phyloP scores from a whole-genome alignment of 2,797 vertebrate species.

The Microctenopoma steveboyesi region DNA sequence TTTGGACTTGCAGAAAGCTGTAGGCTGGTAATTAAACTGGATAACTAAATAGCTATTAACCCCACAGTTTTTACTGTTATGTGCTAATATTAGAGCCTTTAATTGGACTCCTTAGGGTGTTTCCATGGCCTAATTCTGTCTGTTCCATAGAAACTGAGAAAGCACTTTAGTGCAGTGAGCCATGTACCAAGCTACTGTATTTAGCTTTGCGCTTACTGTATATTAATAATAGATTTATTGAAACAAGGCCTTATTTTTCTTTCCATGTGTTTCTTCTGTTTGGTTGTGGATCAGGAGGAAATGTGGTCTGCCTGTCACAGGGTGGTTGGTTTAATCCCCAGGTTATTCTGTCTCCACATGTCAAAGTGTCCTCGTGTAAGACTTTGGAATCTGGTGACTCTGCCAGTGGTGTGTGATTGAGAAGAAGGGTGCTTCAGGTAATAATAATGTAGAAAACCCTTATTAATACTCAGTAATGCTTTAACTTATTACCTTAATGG shows the following conservation, averaged over 20 bases:
- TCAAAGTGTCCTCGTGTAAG: too few species aligned
- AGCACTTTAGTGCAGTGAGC: slow-evolving; percentile 43
- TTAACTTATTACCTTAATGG: too few species aligned
- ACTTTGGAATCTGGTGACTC: too few species aligned
- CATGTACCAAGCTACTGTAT: slow-evolving; percentile 1
- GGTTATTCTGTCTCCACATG: too few species aligned
- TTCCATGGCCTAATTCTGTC: slow-evolving; percentile 76
- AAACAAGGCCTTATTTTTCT: slow-evolving; percentile 14
- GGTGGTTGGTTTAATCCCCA: too few species aligned
- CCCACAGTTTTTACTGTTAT: slow-evolving; percentile 66
- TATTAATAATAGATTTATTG: slow-evolving; percentile 6
- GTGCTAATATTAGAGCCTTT: slow-evolving; percentile 78
- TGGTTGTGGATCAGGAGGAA: too few species aligned
- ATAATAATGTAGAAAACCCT: too few species aligned
- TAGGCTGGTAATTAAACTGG: slow-evolving; percentile 72
- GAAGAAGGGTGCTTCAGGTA: too few species aligned
- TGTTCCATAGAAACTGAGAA: slow-evolving; percentile 46
- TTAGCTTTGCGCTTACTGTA: slow-evolving; percentile 11
- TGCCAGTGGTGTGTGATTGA: too few species aligned
- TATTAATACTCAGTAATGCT: too few species aligned
- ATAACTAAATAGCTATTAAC: slow-evolving; percentile 81
- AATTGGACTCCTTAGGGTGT: slow-evolving; percentile 71
- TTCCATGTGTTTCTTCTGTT: background rate
- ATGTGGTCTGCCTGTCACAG: too few species aligned
- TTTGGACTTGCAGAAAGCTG: slow-evolving; percentile 51